Evolutionary conservation across 1,140 invertebrate species (phyloP).

Genomic region (Leptinotarsa lineolata): DNA sequence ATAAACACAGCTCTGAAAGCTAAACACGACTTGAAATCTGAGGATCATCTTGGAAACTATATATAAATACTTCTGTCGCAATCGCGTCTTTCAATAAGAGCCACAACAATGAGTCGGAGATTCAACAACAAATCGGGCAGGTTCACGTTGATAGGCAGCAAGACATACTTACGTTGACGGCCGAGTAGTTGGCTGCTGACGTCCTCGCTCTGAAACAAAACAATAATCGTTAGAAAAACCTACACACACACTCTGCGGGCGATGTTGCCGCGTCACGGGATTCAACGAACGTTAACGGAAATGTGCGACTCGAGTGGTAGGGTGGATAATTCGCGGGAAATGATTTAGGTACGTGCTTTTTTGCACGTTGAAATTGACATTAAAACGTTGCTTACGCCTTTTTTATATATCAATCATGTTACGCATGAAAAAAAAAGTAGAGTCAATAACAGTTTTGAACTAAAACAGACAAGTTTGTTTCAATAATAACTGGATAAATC

Average conservation of each 20-base stretch:
- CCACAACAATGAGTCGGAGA: constrained; percentile 1
- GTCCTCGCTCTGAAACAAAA: constrained; percentile 49
- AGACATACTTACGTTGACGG: constrained; percentile 48
- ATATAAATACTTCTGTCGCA: background rate
- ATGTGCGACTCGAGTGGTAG: no score
- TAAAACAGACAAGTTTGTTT: no score
- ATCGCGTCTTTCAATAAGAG: background rate
- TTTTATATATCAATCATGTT: no score
- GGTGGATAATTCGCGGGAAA: no score
- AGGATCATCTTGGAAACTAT: background rate
- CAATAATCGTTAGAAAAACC: constrained; percentile 31
- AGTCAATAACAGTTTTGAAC: no score
- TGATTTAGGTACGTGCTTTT: no score
- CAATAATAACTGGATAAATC: no score
- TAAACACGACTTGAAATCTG: background rate
- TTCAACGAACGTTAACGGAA: background rate
- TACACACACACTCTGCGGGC: background rate
- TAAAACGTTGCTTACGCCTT: no score
- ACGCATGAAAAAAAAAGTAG: no score
- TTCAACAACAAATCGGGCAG: background rate
- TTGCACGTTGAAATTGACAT: no score
- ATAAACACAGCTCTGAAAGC: background rate
- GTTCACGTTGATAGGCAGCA: background rate
- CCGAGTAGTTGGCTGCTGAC: constrained; percentile 29
- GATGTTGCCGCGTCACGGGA: background rate